Evolutionary conservation across 2,888 invertebrate species (phyloP), one percentile per base, ranked within the genome.

Genomic region (Margaritifera margaritifera): DNA sequence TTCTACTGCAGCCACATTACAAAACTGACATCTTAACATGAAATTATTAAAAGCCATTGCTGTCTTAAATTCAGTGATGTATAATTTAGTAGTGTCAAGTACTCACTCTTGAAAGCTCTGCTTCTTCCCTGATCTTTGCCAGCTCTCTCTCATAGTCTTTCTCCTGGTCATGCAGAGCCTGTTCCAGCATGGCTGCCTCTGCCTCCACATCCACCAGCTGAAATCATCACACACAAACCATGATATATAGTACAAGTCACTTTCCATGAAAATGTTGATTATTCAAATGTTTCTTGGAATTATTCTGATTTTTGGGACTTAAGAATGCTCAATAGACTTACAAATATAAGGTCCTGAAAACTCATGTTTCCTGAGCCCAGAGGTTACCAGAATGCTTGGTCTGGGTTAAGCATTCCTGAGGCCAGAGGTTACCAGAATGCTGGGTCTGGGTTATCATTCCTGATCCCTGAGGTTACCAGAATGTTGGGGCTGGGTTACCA

Each of bases 171-270:
- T 80, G 78, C 51, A 82, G 59, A 57, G 80, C 82, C 61, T 84
- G 80, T 60, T 82, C 79, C 72, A 81, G 77, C 54, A 80, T 77
- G 27, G 82, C 78, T 4, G 80, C 80, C 68, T 84, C 82, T 24
- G 78, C 76, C 71, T 86, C 84, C 15, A 79, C 82, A 69, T 84
- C 83, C 22, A 79, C 52, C 51, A 84, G 61, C 84, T 85, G 64
- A 27, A 74, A 57, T 61, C 25, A 51, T 31, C n/a, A n/a, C 42
- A 62, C 53, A 11, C 5, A 64, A 56, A 51, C 15, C 15, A 42
- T 42, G 15, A 11, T 15, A 42, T 4, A 27, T 11, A 54, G 24
- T 64, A 22, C 2, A 3, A 54, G 6, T 42, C 15, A 3, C 11
- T n/a, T 24, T 6, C 15, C 4, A 64, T 53, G 24, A 51, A 63